These are phyloP conservation scores for Drosophila pruinosa DNA, from an alignment of 1,140 invertebrate genomes.

Conservation along the genomic window DNA sequence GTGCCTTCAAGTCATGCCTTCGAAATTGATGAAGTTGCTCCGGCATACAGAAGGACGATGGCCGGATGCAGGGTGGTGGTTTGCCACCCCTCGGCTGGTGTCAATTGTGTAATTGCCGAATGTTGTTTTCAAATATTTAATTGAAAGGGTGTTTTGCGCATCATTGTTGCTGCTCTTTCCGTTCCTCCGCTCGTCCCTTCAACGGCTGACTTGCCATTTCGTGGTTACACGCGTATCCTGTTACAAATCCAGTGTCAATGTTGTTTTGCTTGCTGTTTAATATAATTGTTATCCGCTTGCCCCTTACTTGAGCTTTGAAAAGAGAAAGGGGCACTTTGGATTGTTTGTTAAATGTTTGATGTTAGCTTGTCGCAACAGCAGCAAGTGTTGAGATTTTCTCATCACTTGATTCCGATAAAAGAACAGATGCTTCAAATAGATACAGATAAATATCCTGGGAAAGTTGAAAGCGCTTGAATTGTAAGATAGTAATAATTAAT, in stretches of 20 bases:
- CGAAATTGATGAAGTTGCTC: conserved; percentile 82
- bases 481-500: background rate
- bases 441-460: conserved; percentile 15
- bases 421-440: conserved; percentile 45
- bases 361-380: conserved; percentile 4
- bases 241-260: conserved; percentile 79
- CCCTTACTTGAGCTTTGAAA: conserved; percentile 9
- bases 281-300: conserved; percentile 78
- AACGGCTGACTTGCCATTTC: conserved; percentile 58
- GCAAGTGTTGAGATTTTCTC: conserved; percentile 67
- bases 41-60: background rate
- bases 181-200: background rate
- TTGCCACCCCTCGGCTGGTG: conserved; percentile 54
- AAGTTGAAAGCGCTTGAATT: conserved; percentile 3
- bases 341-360: conserved; percentile 14
- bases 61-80: background rate
- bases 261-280: conserved; percentile 75
- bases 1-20: conserved; percentile 68
- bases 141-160: conserved; percentile 78
- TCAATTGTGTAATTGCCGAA: conserved; percentile 82
- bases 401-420: conserved; percentile 31
- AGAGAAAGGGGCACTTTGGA: background rate
- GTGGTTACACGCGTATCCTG: conserved; percentile 82
- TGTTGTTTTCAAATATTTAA: conserved; percentile 81
- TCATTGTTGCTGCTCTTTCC: conserved; percentile 34